These are phyloP conservation scores for Numida meleagris DNA, from an alignment of 2,113 vertebrate species.

Conservation along the genomic window DNA sequence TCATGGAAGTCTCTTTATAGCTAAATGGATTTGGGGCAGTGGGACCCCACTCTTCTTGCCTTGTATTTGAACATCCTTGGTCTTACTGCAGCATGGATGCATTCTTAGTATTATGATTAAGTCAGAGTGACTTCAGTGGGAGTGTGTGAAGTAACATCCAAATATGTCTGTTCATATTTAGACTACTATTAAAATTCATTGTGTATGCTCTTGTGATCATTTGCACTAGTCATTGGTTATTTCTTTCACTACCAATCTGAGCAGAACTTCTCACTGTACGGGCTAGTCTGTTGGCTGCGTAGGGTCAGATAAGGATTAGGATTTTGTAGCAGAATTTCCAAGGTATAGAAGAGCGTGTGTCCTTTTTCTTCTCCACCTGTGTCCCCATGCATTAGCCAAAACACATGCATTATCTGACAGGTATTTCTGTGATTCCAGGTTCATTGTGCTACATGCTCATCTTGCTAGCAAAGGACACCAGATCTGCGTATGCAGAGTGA, in stretches of 20 bases:
- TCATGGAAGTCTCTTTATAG: neutral
- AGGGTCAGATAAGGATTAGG: neutral
- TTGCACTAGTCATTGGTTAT: neutral
- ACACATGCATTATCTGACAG: neutral
- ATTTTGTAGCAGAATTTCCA: neutral
- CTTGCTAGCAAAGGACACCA: neutral
- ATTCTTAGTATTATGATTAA: neutral
- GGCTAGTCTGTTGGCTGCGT: neutral
- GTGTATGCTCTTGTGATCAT: neutral
- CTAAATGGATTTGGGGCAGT: neutral
- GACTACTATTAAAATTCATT: conserved; percentile 1
- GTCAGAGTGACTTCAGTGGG: neutral
- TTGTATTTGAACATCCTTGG: neutral
- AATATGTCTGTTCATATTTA: conserved; percentile 2
- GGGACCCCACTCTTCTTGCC: neutral
- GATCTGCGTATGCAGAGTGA: neutral
- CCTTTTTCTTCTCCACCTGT: neutral
- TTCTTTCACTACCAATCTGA: neutral
- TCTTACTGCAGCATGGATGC: neutral
- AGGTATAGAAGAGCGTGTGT: neutral
- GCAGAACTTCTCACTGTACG: neutral
- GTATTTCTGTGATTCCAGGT: neutral
- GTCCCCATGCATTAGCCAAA: neutral
- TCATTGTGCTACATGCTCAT: neutral
- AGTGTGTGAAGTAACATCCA: neutral